Conservation (phyloP, 2,797 vertebrate species). For the Dryobates pubescens region DNA sequence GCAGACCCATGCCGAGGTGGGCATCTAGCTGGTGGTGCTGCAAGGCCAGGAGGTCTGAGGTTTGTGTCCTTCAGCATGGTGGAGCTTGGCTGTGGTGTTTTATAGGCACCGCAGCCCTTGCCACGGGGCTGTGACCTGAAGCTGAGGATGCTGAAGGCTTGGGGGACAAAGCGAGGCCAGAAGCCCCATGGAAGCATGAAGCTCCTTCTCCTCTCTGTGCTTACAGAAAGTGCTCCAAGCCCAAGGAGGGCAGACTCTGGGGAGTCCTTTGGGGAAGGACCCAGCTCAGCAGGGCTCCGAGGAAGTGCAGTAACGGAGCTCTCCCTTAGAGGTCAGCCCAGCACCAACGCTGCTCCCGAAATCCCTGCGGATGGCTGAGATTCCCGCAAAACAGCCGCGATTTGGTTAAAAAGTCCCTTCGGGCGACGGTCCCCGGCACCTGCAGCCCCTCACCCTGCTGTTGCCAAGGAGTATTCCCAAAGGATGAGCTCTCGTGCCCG, state of each 20-base stretch:
- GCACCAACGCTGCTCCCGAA: not conserved
- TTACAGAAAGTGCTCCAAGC: not conserved
- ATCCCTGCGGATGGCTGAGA: rapidly evolving
- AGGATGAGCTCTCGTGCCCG: rapidly evolving
- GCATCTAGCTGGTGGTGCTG: not conserved
- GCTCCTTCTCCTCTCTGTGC: not conserved
- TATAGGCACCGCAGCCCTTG: rapidly evolving
- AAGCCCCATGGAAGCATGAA: rapidly evolving
- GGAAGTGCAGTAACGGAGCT: not conserved
- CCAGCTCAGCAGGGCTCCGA: not conserved
- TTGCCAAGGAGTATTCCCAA: rapidly evolving
- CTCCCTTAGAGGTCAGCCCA: conserved; percentile 66
- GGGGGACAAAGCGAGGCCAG: not conserved
- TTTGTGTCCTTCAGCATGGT: rapidly evolving
- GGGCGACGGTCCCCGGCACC: rapidly evolving
- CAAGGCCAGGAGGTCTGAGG: not conserved
- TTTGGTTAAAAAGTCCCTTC: rapidly evolving
- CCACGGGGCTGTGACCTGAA: rapidly evolving
- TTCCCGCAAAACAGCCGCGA: rapidly evolving
- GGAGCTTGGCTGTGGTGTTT: not conserved
- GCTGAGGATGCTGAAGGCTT: not conserved
- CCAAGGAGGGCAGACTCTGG: too few relatives aligned
- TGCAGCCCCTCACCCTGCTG: not conserved
- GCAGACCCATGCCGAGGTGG: not conserved
- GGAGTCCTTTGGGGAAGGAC: not conserved